Conservation (phyloP, 2,113 vertebrate genomes). For the Marmota monax region DNA sequence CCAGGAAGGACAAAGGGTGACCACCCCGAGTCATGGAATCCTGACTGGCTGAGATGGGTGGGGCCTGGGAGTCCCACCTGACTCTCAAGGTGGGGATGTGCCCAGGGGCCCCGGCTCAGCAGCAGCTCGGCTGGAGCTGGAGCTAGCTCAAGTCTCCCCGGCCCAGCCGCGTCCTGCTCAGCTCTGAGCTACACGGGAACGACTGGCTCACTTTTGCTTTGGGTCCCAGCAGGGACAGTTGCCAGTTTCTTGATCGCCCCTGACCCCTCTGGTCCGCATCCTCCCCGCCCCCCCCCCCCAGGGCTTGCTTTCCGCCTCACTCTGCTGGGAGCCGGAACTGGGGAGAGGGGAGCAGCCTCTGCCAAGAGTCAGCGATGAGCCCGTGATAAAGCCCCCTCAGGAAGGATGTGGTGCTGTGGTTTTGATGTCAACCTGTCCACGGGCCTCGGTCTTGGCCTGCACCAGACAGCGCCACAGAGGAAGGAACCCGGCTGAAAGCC, state of each 20-base stretch:
- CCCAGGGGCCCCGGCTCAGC: not conserved
- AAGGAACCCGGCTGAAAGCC: no score
- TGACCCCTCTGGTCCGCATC: not conserved
- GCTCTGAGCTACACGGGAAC: not conserved
- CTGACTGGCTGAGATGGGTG: not conserved
- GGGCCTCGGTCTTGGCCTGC: not conserved
- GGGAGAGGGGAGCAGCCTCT: not conserved
- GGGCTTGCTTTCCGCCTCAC: not conserved
- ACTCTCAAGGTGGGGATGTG: fast-evolving
- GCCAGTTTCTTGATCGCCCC: not conserved
- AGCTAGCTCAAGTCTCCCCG: not conserved
- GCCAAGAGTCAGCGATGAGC: not conserved
- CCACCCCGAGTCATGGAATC: not conserved
- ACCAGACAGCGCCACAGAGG: not conserved
- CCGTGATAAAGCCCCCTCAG: fast-evolving
- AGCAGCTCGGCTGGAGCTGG: not conserved
- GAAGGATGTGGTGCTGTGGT: not conserved
- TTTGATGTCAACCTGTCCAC: not conserved
- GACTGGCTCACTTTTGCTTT: not conserved
- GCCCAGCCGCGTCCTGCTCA: not conserved
- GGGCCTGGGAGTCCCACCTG: not conserved
- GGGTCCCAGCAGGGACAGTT: not conserved
- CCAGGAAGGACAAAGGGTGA: not conserved
- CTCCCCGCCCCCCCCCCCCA: no score
- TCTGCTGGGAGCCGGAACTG: not conserved